Evolutionary conservation across 2,113 vertebrate genomes (phyloP).

Genomic region (Shinisaurus crocodilurus): DNA sequence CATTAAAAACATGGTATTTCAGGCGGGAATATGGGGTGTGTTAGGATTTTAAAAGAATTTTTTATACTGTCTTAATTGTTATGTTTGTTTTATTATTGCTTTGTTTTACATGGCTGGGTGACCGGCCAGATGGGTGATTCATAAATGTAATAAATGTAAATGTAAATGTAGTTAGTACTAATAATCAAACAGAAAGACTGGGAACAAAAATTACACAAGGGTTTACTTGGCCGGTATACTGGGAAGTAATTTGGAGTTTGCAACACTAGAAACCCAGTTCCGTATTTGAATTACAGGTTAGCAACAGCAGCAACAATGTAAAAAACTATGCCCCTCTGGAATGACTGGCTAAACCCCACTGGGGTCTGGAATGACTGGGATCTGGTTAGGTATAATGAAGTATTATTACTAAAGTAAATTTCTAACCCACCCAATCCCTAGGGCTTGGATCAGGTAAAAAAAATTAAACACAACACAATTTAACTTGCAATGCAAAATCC

Average conservation of each 20-base stretch:
- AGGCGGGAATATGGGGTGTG: no score
- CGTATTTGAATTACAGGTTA: neutral
- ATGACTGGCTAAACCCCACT: neutral
- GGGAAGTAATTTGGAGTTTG: neutral
- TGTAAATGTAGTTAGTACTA: neutral
- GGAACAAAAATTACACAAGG: neutral
- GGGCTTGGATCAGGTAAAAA: no score
- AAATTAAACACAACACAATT: neutral
- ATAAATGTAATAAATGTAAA: no score
- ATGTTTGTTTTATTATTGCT: no score
- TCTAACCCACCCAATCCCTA: no score
- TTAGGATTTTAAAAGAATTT: no score
- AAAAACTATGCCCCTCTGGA: neutral
- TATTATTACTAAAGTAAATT: neutral
- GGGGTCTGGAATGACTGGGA: no score
- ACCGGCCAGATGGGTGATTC: no score
- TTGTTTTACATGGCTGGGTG: no score
- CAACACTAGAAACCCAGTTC: neutral
- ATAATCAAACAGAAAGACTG: neutral
- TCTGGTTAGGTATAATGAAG: neutral
- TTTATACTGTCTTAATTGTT: no score
- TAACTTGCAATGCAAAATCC: neutral
- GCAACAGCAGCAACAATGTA: neutral
- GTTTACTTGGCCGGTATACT: neutral
- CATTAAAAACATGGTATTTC: no score